phyloP scores from a whole-genome alignment of 2,888 invertebrate species.

The Lucinisca nassula region DNA sequence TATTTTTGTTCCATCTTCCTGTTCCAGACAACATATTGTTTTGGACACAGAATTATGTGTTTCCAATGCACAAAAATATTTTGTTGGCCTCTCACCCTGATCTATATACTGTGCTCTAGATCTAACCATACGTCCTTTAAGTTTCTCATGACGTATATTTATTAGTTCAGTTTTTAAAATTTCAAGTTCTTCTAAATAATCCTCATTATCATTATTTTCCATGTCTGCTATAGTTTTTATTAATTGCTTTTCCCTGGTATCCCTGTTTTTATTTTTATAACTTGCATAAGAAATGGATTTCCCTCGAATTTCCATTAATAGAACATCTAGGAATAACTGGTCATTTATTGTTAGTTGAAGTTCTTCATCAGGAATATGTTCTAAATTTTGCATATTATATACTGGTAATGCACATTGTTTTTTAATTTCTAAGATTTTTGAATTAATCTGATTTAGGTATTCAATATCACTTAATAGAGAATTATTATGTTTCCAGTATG shows the following conservation, averaged over 20 bases:
- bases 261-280: slow-evolving; percentile 8
- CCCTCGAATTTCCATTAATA: slow-evolving; percentile 28
- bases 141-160: slow-evolving; percentile 3
- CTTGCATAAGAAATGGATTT: slow-evolving; percentile 21
- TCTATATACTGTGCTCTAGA: slow-evolving; percentile 9
- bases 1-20: not conserved
- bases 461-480: not conserved
- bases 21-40: not conserved
- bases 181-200: not conserved
- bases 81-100: slow-evolving; percentile 16
- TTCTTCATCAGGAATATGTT: not conserved
- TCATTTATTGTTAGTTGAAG: slow-evolving; percentile 24
- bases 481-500: not conserved
- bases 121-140: not conserved
- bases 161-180: not conserved
- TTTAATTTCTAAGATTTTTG: slow-evolving; percentile 7
- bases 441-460: slow-evolving; percentile 2
- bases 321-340: slow-evolving; percentile 20
- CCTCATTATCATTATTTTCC: not conserved
- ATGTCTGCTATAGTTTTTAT: not conserved
- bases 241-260: not conserved
- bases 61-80: slow-evolving; percentile 15
- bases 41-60: not conserved
- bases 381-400: not conserved
- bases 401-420: not conserved